These are phyloP conservation scores for Cyanocitta stelleri DNA, from an alignment of 2,113 vertebrate genomes.

Conservation along the genomic window DNA sequence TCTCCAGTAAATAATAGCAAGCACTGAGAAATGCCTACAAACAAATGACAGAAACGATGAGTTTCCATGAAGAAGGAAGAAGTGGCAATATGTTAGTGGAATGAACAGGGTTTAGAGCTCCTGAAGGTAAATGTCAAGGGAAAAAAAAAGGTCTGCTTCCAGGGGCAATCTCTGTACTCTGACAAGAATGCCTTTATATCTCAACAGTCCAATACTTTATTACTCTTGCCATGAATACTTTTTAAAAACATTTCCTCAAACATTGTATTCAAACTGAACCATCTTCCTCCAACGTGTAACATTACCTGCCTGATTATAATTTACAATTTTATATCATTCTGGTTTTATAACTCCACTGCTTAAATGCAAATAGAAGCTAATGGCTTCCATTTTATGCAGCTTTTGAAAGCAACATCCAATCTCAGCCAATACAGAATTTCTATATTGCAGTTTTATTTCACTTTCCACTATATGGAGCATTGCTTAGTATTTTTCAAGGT, in stretches of 20 bases:
- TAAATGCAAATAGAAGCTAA: slow-evolving; percentile 41
- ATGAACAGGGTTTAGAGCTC: neutral
- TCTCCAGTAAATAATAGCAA: neutral
- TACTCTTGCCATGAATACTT: neutral
- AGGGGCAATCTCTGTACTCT: neutral
- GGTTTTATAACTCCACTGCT: neutral
- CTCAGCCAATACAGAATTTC: neutral
- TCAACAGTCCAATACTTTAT: neutral
- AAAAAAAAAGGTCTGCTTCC: neutral
- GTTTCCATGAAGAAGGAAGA: neutral
- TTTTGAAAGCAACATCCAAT: neutral
- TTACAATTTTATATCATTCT: slow-evolving; percentile 3
- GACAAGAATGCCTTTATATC: neutral
- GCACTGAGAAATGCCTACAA: neutral
- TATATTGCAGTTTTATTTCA: neutral
- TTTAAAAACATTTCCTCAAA: neutral
- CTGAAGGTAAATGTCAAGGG: neutral
- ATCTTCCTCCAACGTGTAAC: neutral
- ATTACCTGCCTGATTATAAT: slow-evolving; percentile 17
- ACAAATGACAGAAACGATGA: neutral
- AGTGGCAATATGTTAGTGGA: neutral
- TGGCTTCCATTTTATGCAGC: neutral
- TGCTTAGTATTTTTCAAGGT: neutral
- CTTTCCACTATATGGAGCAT: neutral
- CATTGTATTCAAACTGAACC: neutral